A percentile compares a stretch with the other conserved stretches of the same genome.
Evolutionary conservation across 2,797 vertebrate genomes (phyloP).

Genomic region (Poeciliopsis paucimaculata): DNA sequence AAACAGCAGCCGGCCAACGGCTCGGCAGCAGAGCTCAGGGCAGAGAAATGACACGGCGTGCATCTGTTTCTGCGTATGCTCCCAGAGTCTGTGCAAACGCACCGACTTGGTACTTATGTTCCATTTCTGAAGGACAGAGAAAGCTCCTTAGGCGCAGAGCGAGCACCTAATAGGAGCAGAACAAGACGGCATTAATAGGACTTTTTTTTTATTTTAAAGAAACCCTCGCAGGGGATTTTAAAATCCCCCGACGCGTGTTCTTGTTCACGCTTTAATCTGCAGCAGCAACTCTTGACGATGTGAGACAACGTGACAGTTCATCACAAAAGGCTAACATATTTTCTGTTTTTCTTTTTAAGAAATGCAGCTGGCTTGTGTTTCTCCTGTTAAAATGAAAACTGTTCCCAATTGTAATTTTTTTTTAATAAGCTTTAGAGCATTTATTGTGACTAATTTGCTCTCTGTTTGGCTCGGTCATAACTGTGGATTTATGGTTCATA

Average conservation of each 20-base stretch:
- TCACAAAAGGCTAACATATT: constrained; percentile 44
- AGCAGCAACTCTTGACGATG: constrained; percentile 23
- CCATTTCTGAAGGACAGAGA: constrained; percentile 36
- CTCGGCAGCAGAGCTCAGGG: constrained; percentile 27
- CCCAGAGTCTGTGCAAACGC: constrained; percentile 20
- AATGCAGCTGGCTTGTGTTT: constrained; percentile 41
- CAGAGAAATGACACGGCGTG: constrained; percentile 19
- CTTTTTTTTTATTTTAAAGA: constrained; percentile 56
- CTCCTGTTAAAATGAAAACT: constrained; percentile 51
- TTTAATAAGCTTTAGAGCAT: constrained; percentile 60
- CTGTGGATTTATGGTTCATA: constrained; percentile 66
- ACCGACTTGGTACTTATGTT: constrained; percentile 19
- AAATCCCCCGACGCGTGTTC: constrained; percentile 61
- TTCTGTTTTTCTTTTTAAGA: constrained; percentile 18
- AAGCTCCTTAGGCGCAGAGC: constrained; percentile 53
- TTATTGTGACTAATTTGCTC: constrained; percentile 67
- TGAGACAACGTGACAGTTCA: constrained; percentile 26
- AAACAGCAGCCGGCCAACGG: constrained; percentile 7
- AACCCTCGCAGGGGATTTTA: constrained; percentile 46
- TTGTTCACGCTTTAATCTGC: constrained; percentile 58
- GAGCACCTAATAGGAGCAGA: constrained; percentile 48
- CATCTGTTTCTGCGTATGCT: constrained; percentile 21
- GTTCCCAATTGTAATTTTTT: constrained; percentile 54
- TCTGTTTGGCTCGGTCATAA: constrained; percentile 50
- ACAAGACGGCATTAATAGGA: constrained; percentile 63